These are phyloP conservation scores for Andrena cerasifolii DNA, from an alignment of 1,140 invertebrate species.

Conservation along the genomic window DNA sequence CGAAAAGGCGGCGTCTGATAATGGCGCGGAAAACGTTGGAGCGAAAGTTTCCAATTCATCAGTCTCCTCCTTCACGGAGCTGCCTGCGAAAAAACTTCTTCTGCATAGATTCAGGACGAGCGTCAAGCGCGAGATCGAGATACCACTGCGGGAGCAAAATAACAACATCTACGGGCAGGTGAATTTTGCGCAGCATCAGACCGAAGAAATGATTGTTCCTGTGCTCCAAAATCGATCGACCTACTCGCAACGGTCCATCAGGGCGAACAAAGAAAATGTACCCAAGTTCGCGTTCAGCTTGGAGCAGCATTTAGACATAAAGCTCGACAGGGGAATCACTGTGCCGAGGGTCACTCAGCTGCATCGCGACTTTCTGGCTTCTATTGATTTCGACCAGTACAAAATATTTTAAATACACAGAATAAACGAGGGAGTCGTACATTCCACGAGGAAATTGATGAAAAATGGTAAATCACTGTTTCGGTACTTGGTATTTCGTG, in stretches of 20 bases:
- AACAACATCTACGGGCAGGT: not conserved
- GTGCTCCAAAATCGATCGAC: not conserved
- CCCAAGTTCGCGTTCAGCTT: not conserved
- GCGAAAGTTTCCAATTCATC: not conserved
- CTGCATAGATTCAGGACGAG: conserved; percentile 14
- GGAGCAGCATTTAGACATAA: not conserved
- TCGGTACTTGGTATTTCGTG: not conserved
- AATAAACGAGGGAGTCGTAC: not conserved
- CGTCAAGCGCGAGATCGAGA: not conserved
- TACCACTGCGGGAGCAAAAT: not conserved
- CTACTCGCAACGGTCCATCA: fast-evolving
- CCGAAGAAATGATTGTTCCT: fast-evolving
- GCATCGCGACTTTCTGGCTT: conserved; percentile 2
- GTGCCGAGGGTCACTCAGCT: not conserved
- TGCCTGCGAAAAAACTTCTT: conserved; percentile 35
- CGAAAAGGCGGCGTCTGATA: not conserved
- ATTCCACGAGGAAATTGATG: not conserved
- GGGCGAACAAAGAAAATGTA: not conserved
- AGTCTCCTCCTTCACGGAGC: not conserved
- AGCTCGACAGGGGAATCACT: not conserved
- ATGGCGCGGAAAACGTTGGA: not conserved
- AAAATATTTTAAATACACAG: not conserved
- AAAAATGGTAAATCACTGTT: not conserved
- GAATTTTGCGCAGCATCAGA: not conserved
- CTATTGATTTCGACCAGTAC: conserved; percentile 8